These are phyloP conservation scores for Capromys pilorides DNA, from an alignment of 2,797 vertebrate genomes.

Conservation along the genomic window DNA sequence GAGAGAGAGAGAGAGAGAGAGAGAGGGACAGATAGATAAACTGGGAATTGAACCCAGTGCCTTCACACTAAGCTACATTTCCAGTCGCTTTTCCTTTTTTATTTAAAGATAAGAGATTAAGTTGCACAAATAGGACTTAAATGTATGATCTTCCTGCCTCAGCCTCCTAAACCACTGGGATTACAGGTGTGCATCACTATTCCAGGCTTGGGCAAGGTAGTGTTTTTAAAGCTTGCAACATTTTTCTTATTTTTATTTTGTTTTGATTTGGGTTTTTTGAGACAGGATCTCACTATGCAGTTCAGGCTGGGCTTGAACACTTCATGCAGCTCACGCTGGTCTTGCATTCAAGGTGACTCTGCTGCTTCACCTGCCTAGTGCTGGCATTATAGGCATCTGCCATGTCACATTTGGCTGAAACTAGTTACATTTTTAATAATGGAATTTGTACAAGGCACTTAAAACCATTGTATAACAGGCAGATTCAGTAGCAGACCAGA, in stretches of 20 bases:
- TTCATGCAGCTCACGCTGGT: not conserved
- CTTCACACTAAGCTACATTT: not conserved
- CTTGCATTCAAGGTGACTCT: not conserved
- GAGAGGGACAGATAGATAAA: not conserved
- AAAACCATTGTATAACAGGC: not conserved
- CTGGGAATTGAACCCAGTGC: not conserved
- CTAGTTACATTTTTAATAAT: not conserved
- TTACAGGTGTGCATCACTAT: constrained; percentile 53
- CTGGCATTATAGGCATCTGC: not conserved
- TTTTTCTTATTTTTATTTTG: not conserved
- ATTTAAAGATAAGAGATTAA: not conserved
- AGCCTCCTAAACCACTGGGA: not conserved
- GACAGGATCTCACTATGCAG: not conserved
- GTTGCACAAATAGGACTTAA: not conserved
- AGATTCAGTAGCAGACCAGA: not conserved
- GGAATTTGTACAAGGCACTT: not conserved
- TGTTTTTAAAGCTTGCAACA: not conserved
- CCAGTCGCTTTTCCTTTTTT: not conserved
- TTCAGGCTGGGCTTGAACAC: not conserved
- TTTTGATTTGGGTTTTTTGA: not conserved
- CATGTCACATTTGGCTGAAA: not conserved
- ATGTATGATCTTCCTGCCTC: not conserved
- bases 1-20: not conserved
- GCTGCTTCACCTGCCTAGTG: not conserved
- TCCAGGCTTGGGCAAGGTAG: constrained; percentile 70